Conservation (phyloP, 2,888 invertebrate species). For the Drosophila melanosoma region DNA sequence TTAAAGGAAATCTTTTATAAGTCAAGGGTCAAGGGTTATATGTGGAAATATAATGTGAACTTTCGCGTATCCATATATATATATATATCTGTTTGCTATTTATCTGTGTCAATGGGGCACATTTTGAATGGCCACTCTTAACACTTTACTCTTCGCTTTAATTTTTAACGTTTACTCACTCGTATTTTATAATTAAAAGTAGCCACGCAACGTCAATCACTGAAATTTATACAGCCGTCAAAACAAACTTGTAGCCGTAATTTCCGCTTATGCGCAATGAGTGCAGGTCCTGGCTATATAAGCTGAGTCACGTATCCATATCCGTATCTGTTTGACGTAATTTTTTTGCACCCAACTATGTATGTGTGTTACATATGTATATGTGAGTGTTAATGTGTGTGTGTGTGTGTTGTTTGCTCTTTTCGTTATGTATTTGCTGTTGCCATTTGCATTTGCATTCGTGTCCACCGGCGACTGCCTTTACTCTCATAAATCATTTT, state of each 20-base stretch:
- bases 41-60: background rate
- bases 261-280: slow-evolving; percentile 63
- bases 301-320: slow-evolving; percentile 15
- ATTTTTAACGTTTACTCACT: slow-evolving; percentile 38
- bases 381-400: slow-evolving; percentile 17
- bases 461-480: slow-evolving; percentile 39
- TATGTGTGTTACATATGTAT: background rate
- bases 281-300: slow-evolving; percentile 35
- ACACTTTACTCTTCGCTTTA: slow-evolving; percentile 11
- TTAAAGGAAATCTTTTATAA: background rate
- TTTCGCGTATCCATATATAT: background rate
- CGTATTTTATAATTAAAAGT: slow-evolving; percentile 34
- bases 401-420: slow-evolving; percentile 11
- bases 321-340: slow-evolving; percentile 33
- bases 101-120: slow-evolving; percentile 2
- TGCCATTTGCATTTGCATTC: slow-evolving; percentile 52
- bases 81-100: background rate
- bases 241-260: slow-evolving; percentile 65
- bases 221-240: slow-evolving; percentile 56
- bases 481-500: slow-evolving; percentile 70
- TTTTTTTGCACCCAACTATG: background rate
- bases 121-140: background rate
- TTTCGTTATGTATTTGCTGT: slow-evolving; percentile 30
- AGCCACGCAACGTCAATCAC: slow-evolving; percentile 70
- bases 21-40: background rate